Conservation (phyloP, 2,888 invertebrate genomes). For the Cylindroiulus punctatus region DNA sequence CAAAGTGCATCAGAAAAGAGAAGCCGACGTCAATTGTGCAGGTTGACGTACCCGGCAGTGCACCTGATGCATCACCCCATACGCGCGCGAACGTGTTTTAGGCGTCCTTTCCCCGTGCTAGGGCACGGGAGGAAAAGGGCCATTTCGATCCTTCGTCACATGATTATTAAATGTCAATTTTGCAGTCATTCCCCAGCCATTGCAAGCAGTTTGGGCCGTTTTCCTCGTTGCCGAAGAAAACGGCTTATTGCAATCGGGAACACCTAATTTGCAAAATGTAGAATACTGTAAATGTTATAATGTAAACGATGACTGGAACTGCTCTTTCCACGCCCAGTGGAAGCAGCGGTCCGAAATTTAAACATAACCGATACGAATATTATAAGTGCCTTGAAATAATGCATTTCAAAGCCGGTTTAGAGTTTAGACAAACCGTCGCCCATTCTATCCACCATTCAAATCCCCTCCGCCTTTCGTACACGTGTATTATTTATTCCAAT, state of each 20-base stretch:
- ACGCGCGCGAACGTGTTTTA: constrained; percentile 11
- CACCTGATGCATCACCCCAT: not conserved
- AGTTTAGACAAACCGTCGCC: not conserved
- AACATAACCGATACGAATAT: constrained; percentile 1
- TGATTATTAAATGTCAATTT: constrained; percentile 32
- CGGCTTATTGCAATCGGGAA: constrained; percentile 1
- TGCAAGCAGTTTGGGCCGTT: not conserved
- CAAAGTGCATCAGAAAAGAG: not conserved
- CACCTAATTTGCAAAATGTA: not conserved
- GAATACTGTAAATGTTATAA: constrained; percentile 8
- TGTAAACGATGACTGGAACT: not conserved
- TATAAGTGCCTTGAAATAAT: constrained; percentile 2
- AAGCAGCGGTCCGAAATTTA: not conserved
- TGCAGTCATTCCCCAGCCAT: not conserved
- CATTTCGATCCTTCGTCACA: not conserved
- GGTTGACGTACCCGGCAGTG: not conserved
- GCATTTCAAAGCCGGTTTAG: not conserved
- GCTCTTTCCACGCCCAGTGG: not conserved
- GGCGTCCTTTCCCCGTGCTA: not conserved
- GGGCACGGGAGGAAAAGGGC: not conserved
- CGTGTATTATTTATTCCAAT: not conserved
- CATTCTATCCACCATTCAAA: not conserved
- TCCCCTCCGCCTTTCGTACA: not conserved
- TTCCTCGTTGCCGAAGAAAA: not conserved
- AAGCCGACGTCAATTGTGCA: not conserved